Evolutionary conservation across 2,113 vertebrate species (phyloP).

Genomic region (Apteryx owenii): DNA sequence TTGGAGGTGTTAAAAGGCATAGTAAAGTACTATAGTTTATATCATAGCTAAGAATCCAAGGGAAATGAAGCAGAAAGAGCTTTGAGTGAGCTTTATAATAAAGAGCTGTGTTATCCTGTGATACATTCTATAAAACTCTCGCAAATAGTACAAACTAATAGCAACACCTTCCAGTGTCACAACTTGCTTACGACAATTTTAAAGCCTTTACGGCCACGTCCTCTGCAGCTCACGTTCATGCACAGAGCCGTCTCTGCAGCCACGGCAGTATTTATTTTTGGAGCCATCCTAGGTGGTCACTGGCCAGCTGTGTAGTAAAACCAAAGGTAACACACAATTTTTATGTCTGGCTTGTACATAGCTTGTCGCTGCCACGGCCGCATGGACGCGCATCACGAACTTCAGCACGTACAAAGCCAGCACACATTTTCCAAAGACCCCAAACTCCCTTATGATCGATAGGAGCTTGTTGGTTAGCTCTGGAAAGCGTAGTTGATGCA

Average conservation of each 20-base stretch:
- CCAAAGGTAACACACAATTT: neutral
- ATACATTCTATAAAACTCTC: neutral
- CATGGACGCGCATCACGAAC: neutral
- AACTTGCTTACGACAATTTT: neutral
- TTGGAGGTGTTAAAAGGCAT: accelerated
- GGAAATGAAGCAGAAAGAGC: neutral
- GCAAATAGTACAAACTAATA: neutral
- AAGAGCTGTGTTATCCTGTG: neutral
- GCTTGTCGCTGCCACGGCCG: neutral
- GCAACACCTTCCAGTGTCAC: neutral
- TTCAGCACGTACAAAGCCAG: too few species aligned
- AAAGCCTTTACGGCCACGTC: neutral
- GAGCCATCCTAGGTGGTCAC: neutral
- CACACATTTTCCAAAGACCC: accelerated
- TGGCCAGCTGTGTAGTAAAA: neutral
- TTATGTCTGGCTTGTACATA: neutral
- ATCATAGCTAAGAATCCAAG: neutral
- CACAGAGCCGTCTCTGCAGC: neutral
- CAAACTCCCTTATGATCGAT: accelerated
- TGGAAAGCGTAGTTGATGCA: accelerated
- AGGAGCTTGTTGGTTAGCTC: neutral
- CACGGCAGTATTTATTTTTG: neutral
- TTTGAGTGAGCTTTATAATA: neutral
- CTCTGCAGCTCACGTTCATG: neutral
- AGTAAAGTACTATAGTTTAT: neutral